phyloP scores from a whole-genome alignment of 2,888 invertebrate genomes.

The Cryptocheilus praepositus region DNA sequence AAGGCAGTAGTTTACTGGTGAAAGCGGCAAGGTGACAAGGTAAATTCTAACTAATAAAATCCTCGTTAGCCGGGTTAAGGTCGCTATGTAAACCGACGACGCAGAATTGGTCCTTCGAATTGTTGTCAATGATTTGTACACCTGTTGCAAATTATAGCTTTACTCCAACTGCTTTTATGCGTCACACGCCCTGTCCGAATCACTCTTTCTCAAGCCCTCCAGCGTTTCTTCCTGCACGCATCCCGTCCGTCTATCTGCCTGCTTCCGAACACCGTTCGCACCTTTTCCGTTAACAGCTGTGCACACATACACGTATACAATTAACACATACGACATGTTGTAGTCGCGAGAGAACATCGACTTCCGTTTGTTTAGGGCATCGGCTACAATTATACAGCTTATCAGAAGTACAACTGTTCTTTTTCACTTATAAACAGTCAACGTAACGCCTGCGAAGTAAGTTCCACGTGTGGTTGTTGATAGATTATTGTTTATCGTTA shows the following conservation, averaged over 20 bases:
- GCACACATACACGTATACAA: constrained; percentile 43
- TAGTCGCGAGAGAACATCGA: constrained; percentile 50
- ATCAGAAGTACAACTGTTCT: constrained; percentile 25
- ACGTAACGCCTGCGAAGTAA: constrained; percentile 50
- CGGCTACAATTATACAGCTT: constrained; percentile 51
- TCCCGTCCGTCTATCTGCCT: background rate
- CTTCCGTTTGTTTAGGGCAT: constrained; percentile 39
- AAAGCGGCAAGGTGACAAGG: constrained; percentile 1
- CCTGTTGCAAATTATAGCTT: constrained; percentile 59
- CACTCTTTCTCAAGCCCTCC: background rate
- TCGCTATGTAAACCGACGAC: background rate
- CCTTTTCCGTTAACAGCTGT: constrained; percentile 14
- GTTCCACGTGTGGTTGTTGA: constrained; percentile 38
- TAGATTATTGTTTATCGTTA: constrained; percentile 60
- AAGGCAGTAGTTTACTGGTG: constrained; percentile 6
- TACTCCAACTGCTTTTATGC: constrained; percentile 50
- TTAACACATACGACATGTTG: constrained; percentile 43
- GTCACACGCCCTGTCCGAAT: too few species aligned
- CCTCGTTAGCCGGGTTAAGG: constrained; percentile 4
- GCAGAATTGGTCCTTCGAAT: constrained; percentile 38
- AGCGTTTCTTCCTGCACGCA: too few species aligned
- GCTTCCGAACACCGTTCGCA: constrained; percentile 14
- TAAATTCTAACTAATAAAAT: constrained; percentile 2
- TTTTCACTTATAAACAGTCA: constrained; percentile 54
- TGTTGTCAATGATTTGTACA: constrained; percentile 48